Conservation (phyloP, 2,888 invertebrate genomes). For the Diadegma fenestrale region DNA sequence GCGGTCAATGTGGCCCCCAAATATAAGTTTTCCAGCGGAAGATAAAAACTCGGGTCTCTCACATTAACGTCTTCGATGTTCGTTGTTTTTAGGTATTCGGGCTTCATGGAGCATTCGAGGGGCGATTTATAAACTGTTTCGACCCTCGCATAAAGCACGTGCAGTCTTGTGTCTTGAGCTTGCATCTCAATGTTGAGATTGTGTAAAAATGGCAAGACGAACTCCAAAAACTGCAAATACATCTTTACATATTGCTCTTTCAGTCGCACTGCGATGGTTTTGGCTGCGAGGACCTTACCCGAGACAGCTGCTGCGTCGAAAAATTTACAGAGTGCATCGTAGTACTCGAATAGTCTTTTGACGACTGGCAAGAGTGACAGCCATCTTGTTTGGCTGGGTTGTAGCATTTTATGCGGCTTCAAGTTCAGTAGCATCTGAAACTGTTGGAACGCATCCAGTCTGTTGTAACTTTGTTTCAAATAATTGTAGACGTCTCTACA, state of each 20-base stretch:
- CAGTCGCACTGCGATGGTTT: slow-evolving; percentile 55
- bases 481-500: slow-evolving; percentile 73
- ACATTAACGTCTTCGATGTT: slow-evolving; percentile 32
- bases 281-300: slow-evolving; percentile 65
- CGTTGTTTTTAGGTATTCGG: slow-evolving; percentile 28
- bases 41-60: slow-evolving; percentile 11
- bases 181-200: slow-evolving; percentile 18
- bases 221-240: slow-evolving; percentile 28
- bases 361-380: slow-evolving; percentile 61
- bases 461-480: slow-evolving; percentile 72
- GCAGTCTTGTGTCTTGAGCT: slow-evolving; percentile 4
- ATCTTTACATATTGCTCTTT: slow-evolving; percentile 53
- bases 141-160: slow-evolving; percentile 6
- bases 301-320: slow-evolving; percentile 51
- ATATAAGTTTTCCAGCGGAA: slow-evolving; percentile 43
- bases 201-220: slow-evolving; percentile 4
- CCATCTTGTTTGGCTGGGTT: slow-evolving; percentile 67
- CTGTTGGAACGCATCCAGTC: slow-evolving; percentile 51
- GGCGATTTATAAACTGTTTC: not conserved
- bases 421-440: slow-evolving; percentile 73
- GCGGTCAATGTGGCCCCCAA: slow-evolving; percentile 48
- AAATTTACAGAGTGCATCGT: slow-evolving; percentile 61
- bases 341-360: slow-evolving; percentile 66
- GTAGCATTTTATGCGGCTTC: slow-evolving; percentile 67
- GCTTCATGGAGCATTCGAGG: slow-evolving; percentile 20